Evolutionary conservation across 2,113 vertebrate genomes (phyloP).

Genomic region (Ochotona curzoniae): DNA sequence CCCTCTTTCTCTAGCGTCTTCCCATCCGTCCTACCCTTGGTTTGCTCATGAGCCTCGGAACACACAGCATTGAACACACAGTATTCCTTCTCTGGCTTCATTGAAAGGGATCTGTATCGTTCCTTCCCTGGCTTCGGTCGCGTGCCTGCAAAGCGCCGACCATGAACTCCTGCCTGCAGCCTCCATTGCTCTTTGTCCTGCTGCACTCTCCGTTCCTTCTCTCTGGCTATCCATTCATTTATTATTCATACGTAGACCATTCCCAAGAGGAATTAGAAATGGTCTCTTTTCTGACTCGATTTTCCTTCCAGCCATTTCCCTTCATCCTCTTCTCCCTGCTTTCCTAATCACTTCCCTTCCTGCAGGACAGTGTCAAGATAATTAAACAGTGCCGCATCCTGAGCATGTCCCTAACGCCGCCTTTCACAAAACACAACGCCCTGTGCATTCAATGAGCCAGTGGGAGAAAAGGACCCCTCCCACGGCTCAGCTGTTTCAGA

Average conservation of each 20-base stretch:
- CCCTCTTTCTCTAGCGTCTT: background rate
- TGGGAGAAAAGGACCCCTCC: slow-evolving; percentile 37
- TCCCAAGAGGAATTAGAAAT: background rate
- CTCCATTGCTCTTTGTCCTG: background rate
- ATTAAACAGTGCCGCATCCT: slow-evolving; percentile 28
- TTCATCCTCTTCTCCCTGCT: background rate
- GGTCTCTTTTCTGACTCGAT: slow-evolving; percentile 23
- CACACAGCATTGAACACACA: no score
- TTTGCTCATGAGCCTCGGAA: background rate
- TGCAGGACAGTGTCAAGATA: background rate
- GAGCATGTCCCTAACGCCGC: slow-evolving; percentile 17
- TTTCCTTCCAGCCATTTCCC: background rate
- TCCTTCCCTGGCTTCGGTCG: accelerated
- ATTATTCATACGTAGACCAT: background rate
- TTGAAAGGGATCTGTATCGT: background rate
- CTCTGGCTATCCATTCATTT: background rate
- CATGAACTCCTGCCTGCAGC: no score
- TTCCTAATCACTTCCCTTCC: background rate
- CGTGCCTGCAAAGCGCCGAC: accelerated
- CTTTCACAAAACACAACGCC: background rate
- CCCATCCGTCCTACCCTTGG: no score
- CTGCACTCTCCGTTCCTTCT: background rate
- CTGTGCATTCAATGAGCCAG: slow-evolving; percentile 18
- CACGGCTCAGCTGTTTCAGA: slow-evolving; percentile 26
- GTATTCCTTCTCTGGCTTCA: no score